A percentile compares a stretch with the other conserved stretches of the same genome.
Evolutionary conservation across 2,113 vertebrate species (phyloP).

Genomic region (Struthio camelus): DNA sequence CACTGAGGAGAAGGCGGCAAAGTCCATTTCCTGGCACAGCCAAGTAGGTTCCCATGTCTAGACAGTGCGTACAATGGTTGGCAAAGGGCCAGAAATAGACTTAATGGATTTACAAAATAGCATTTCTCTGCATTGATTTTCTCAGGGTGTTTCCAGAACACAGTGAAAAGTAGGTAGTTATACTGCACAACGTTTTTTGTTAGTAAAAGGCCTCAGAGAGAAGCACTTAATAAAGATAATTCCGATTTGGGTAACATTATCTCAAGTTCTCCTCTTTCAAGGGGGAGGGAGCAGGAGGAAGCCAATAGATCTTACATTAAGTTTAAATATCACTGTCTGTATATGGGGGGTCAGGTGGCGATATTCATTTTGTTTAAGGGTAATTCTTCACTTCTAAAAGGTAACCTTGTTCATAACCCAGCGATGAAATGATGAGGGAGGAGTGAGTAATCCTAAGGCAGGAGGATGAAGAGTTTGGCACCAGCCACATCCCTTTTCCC

Average conservation of each 20-base stretch:
- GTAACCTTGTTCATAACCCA: background rate
- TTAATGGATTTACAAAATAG: slow-evolving; percentile 34
- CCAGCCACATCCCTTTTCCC: background rate
- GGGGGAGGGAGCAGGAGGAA: background rate
- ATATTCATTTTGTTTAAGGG: background rate
- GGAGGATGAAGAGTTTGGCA: background rate
- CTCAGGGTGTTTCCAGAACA: background rate
- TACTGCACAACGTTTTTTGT: background rate
- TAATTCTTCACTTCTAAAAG: background rate
- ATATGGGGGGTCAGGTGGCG: background rate
- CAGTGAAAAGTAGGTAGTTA: background rate
- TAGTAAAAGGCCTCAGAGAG: background rate
- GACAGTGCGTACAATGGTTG: background rate
- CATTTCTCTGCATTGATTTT: slow-evolving; percentile 39
- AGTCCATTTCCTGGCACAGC: background rate
- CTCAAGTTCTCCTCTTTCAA: background rate
- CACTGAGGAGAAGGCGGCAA: background rate
- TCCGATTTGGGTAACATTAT: background rate
- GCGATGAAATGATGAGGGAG: background rate
- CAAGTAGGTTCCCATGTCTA: slow-evolving; percentile 1
- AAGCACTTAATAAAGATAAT: background rate
- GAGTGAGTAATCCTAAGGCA: background rate
- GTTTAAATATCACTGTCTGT: background rate
- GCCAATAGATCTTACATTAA: background rate
- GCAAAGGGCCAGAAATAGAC: background rate